A percentile compares a stretch with the other conserved stretches of the same genome.
phyloP scores from a whole-genome alignment of 2,888 invertebrate genomes.

The Heliconius hortense region DNA sequence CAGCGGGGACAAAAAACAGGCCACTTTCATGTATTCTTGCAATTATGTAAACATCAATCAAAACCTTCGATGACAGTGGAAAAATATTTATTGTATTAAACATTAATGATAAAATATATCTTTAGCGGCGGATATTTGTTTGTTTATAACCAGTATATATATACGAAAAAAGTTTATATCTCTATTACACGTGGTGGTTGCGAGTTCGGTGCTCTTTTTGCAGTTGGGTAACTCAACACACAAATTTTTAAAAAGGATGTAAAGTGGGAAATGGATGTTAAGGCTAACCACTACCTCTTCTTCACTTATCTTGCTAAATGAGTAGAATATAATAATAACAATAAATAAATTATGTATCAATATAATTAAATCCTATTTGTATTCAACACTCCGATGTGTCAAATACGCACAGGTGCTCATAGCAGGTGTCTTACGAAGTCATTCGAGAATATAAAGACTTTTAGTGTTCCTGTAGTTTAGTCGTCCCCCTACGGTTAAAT shows the following conservation, averaged over 20 bases:
- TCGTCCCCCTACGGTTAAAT: constrained; percentile 51
- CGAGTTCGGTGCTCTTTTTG: not conserved
- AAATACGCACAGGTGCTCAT: constrained; percentile 35
- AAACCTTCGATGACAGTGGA: not conserved
- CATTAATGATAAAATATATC: no score
- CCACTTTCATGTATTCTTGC: not conserved
- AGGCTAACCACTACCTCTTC: not conserved
- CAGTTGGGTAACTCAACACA: not conserved
- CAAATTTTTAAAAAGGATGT: not conserved
- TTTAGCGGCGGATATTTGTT: not conserved
- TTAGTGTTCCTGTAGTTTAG: constrained; percentile 39
- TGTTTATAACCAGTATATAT: not conserved
- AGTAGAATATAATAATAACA: not conserved
- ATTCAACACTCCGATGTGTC: not conserved
- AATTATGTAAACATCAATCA: not conserved
- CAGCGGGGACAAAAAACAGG: constrained; percentile 31
- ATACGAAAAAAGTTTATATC: not conserved
- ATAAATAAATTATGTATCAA: not conserved
- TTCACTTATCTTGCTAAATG: not conserved
- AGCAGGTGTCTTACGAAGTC: constrained; percentile 33
- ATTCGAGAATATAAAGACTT: constrained; percentile 51
- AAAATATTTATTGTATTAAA: no score
- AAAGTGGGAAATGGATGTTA: not conserved
- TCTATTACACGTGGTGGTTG: not conserved
- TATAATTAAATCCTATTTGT: not conserved